phyloP scores from a whole-genome alignment of 2,113 vertebrate species.

The Gadus chalcogrammus region DNA sequence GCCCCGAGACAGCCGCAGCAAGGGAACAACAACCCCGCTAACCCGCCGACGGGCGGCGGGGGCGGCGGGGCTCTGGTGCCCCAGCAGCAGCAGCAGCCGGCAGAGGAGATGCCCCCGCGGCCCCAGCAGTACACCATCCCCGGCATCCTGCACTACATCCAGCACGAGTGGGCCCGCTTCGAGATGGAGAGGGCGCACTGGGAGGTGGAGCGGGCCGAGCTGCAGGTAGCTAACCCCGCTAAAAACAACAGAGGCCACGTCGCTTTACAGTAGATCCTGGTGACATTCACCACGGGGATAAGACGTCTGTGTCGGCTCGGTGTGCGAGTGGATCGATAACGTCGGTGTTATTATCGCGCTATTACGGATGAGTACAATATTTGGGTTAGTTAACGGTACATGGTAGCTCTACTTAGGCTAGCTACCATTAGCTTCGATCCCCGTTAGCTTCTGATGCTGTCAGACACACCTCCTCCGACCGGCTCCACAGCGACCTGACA shows the following conservation, averaged over 20 bases:
- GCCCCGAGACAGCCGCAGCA: not conserved
- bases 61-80: not conserved
- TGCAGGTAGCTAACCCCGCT: constrained; percentile 77
- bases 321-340: not conserved
- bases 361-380: not conserved
- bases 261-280: not conserved
- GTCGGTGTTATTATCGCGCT: not conserved
- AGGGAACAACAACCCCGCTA: not conserved
- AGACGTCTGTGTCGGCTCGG: not conserved
- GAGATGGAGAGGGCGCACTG: constrained; percentile 95
- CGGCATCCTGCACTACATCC: constrained; percentile 97
- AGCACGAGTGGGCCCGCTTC: constrained; percentile 99
- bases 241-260: not conserved
- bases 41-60: not conserved
- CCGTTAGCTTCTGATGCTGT: too few species aligned
- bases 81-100: not conserved
- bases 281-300: not conserved
- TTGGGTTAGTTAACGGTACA: too few species aligned
- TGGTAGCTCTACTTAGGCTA: too few species aligned
- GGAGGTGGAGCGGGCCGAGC: constrained; percentile 93
- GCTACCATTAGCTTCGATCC: too few species aligned
- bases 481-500: too few species aligned
- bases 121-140: constrained; percentile 87
- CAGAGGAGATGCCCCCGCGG: not conserved
- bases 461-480: too few species aligned